A percentile compares a stretch with the other conserved stretches of the same genome.
Evolutionary conservation across 2,797 vertebrate species (phyloP).

Genomic region (Pseudotriccus pelzelni): DNA sequence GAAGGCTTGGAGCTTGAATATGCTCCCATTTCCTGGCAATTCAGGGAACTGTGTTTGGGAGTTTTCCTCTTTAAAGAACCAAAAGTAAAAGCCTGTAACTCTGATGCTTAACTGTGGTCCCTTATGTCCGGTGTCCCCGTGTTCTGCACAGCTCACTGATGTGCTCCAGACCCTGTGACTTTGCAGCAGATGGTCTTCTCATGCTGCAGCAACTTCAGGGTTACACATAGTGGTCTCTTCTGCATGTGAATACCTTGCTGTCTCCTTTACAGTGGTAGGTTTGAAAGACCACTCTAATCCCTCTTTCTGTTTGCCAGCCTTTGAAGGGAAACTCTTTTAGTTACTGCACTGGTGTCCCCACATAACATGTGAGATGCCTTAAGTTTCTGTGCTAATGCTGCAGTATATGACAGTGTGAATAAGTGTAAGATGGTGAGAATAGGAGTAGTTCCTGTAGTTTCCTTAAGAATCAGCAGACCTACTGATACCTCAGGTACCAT

Average conservation of each 20-base stretch:
- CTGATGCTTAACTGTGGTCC: background rate
- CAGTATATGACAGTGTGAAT: accelerated
- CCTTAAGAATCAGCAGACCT: background rate
- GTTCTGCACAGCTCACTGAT: accelerated
- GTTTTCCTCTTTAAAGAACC: background rate
- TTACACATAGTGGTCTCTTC: background rate
- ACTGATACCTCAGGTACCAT: background rate
- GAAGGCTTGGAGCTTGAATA: background rate
- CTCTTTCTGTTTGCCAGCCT: background rate
- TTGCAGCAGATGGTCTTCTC: background rate
- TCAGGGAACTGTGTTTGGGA: background rate
- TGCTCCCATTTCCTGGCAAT: background rate
- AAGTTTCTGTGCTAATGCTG: background rate
- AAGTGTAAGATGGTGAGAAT: background rate
- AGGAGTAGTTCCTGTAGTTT: background rate
- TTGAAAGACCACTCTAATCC: background rate
- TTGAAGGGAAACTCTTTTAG: background rate
- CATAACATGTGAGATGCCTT: background rate
- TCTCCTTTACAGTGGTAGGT: background rate
- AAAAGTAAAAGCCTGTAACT: background rate
- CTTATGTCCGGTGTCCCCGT: background rate
- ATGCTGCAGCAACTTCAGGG: background rate
- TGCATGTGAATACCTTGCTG: background rate
- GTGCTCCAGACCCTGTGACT: background rate
- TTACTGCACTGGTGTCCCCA: background rate